Evolutionary conservation across 2,888 invertebrate genomes (phyloP).

Genomic region (Chrysolina oricalcia): DNA sequence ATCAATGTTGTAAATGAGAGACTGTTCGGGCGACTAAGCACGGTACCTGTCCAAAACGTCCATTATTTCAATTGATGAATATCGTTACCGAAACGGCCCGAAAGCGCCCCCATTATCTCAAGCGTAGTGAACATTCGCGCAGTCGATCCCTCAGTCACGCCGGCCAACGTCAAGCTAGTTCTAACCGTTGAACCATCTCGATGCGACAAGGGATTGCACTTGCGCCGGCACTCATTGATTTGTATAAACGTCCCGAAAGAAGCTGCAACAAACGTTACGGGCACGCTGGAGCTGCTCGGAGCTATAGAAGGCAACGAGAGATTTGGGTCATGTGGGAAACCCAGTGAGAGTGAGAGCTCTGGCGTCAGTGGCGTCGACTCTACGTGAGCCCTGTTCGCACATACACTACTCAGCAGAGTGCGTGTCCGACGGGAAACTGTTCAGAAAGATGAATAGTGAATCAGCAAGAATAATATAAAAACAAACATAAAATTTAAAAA

Average conservation of each 20-base stretch:
- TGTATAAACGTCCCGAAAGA: slow-evolving; percentile 61
- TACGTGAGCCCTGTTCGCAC: too few species aligned
- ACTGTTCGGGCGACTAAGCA: neutral
- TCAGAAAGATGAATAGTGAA: neutral
- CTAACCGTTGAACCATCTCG: slow-evolving; percentile 55
- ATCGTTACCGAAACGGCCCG: neutral
- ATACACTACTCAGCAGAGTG: neutral
- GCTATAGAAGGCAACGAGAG: slow-evolving; percentile 47
- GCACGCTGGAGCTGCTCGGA: slow-evolving; percentile 38
- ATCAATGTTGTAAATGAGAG: neutral
- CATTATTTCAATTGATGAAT: slow-evolving; percentile 5
- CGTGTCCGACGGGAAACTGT: neutral
- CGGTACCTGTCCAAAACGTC: neutral
- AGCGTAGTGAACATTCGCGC: neutral
- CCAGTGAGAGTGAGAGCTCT: slow-evolving; percentile 49
- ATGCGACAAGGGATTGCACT: slow-evolving; percentile 69
- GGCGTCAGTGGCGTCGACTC: slow-evolving; percentile 38
- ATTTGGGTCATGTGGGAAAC: slow-evolving; percentile 53
- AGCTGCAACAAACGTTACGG: slow-evolving; percentile 64
- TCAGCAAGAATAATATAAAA: too few species aligned
- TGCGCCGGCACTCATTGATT: slow-evolving; percentile 70
- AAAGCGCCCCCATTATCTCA: neutral
- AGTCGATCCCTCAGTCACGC: neutral
- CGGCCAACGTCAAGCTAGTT: neutral
- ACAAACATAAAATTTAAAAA: too few species aligned